Base-by-base conservation (phyloP, 2,797 vertebrate genomes). In the Discoglossus pictus region DNA sequence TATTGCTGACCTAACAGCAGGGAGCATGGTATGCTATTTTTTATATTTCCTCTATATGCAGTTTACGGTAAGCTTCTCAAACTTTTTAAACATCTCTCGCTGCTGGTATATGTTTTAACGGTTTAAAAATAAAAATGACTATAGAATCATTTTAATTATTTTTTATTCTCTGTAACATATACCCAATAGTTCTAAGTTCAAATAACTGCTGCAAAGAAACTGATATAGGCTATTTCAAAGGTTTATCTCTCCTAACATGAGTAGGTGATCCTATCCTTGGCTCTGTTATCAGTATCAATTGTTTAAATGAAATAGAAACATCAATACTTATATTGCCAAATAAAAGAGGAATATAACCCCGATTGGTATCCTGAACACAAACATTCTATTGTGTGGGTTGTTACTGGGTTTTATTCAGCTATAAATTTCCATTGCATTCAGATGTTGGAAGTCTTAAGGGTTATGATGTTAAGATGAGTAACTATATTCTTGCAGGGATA, bases 401-500 rank as follows among this genome's bases (percentile, higher is more conserved):
- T 59, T 68, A 17, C 47, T 21, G 47, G 47, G 5, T 61, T 61
- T 68, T 68, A 68, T 60, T 42, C 36, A n/a, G 9, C 65, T 21
- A 59, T 68, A 68, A 68, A 59, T 68, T 23, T 25, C 38, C 38
- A 51, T 38, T 68, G 39, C 46, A 43, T 68, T 68, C 54, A 60
- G 38, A 59, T 60, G 46, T 50, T 40, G 12, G 51, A 42, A 48
- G 46, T 51, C 55, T 27, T 34, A 58, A 42, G 56, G 63, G 65
- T 68, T 68, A 68, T 52, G 47, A 48, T 44, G 65, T 68, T 54
- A 53, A 61, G 65, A 61, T 44, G 56, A 68, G 58, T 35, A 68
- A 61, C 65, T 43, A 44, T 25, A 60, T 23, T 53, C 39, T 53
- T n/a, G 17, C 17, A 7, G 24, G 48, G 55, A 54, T 60, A 24